These are phyloP conservation scores for Agrochola lota DNA, from an alignment of 2,888 invertebrate genomes.

Conservation along the genomic window DNA sequence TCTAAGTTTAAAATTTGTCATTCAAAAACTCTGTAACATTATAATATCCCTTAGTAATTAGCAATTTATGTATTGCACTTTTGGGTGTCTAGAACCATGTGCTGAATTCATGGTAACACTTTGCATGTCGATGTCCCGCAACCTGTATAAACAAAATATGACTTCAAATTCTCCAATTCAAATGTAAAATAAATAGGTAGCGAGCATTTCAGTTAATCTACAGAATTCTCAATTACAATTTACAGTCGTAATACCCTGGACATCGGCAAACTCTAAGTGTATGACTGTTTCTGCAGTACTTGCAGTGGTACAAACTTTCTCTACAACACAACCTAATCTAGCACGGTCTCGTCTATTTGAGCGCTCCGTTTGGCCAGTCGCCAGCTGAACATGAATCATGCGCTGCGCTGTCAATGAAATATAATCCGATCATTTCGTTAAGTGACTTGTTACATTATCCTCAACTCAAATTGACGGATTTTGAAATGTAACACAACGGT, in stretches of 20 bases:
- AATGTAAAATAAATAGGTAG: background rate
- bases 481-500: conserved; percentile 62
- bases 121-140: background rate
- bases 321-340: conserved; percentile 60
- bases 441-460: conserved; percentile 78
- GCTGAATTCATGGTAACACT: background rate
- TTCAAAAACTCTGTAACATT: no score
- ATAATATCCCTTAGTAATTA: no score
- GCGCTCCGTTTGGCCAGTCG: conserved; percentile 71
- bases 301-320: conserved; percentile 45
- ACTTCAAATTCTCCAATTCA: background rate
- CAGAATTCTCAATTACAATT: conserved; percentile 22
- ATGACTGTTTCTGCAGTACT: conserved; percentile 35
- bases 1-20: no score
- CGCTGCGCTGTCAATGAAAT: conserved; percentile 79
- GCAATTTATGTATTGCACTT: background rate
- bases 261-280: conserved; percentile 8
- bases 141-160: no score
- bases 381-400: conserved; percentile 79
- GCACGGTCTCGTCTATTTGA: conserved; percentile 66
- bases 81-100: background rate
- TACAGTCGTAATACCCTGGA: background rate
- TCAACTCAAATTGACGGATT: conserved; percentile 63
- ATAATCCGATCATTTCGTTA: conserved; percentile 75
- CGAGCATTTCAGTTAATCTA: background rate